Conservation (phyloP, 2,888 invertebrate species). For the Lasioglossum zephyrum region DNA sequence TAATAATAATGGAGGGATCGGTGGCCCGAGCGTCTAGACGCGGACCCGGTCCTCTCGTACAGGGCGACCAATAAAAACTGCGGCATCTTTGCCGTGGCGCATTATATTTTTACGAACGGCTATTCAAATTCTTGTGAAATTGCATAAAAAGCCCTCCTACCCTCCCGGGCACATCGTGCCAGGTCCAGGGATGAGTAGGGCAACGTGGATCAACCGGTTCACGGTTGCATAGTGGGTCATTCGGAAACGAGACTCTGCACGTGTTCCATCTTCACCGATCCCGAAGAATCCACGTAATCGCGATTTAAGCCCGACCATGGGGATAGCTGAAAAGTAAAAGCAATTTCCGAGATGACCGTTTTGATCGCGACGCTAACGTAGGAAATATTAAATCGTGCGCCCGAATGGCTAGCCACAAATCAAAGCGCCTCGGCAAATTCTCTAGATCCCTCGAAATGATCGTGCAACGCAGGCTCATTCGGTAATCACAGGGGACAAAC, state of each 20-base stretch:
- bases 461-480: slow-evolving; percentile 37
- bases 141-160: slow-evolving; percentile 76
- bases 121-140: slow-evolving; percentile 84
- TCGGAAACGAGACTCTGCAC: slow-evolving; percentile 34
- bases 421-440: slow-evolving; percentile 39
- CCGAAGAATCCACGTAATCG: not conserved
- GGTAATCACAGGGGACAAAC: slow-evolving; percentile 65
- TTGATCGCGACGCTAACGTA: slow-evolving; percentile 4
- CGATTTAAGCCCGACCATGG: not conserved
- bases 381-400: slow-evolving; percentile 33
- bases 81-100: slow-evolving; percentile 72
- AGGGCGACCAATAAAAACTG: slow-evolving; percentile 71
- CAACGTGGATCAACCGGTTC: slow-evolving; percentile 67
- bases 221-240: slow-evolving; percentile 78
- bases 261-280: not conserved
- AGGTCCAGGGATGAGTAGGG: slow-evolving; percentile 61
- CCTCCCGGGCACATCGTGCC: slow-evolving; percentile 60
- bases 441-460: slow-evolving; percentile 46
- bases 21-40: slow-evolving; percentile 78
- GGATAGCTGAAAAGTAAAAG: not conserved
- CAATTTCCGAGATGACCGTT: not conserved
- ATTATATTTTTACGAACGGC: slow-evolving; percentile 82
- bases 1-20: slow-evolving; percentile 68
- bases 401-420: slow-evolving; percentile 30
- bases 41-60: slow-evolving; percentile 60